A percentile compares a stretch with the other conserved stretches of the same genome.
Evolutionary conservation across 2,888 invertebrate species (phyloP).

Genomic region (Thera obeliscata): DNA sequence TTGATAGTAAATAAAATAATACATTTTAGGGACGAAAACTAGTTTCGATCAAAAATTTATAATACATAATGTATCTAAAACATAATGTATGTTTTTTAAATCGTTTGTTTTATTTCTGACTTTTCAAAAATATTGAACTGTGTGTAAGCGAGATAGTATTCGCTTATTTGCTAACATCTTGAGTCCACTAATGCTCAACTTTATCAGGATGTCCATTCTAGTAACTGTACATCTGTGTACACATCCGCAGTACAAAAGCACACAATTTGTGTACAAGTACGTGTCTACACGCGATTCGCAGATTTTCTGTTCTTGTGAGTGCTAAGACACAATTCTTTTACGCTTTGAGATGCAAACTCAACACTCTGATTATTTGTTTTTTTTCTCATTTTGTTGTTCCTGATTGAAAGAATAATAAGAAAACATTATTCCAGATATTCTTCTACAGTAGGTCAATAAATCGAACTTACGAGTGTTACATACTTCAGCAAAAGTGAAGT

Average conservation of each 20-base stretch:
- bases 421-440: neutral
- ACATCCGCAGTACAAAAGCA: constrained; percentile 37
- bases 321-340: constrained; percentile 30
- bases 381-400: constrained; percentile 5
- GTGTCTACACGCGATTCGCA: constrained; percentile 42
- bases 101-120: no score
- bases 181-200: no score
- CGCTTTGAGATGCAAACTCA: constrained; percentile 32
- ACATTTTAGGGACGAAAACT: no score
- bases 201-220: neutral
- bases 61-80: no score
- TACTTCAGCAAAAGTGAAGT: no score
- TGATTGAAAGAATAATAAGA: constrained; percentile 18
- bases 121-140: no score
- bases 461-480: neutral
- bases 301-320: constrained; percentile 39
- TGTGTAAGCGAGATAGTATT: no score
- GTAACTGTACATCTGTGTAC: constrained; percentile 1
- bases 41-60: no score
- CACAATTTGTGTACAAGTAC: constrained; percentile 44
- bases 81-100: no score
- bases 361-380: constrained; percentile 22
- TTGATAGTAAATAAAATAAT: no score
- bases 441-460: neutral
- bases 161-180: no score